A percentile compares a stretch with the other conserved stretches of the same genome.
These are phyloP conservation scores for Lochmaea capreae DNA, from an alignment of 2,888 invertebrate species.

Conservation along the genomic window DNA sequence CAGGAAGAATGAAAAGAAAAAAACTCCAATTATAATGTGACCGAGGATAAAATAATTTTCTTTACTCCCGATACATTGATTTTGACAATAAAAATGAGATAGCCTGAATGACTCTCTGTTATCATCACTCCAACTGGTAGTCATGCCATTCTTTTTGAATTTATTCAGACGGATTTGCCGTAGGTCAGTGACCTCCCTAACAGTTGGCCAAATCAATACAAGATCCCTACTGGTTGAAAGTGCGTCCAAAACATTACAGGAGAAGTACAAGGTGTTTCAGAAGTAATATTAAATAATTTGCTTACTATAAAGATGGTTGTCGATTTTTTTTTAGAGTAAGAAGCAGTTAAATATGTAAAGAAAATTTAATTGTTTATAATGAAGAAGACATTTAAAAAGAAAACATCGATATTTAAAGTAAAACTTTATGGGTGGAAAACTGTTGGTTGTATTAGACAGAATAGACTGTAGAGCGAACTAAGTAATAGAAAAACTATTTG, in stretches of 20 bases:
- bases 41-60: background rate
- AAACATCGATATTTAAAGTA: too few species aligned
- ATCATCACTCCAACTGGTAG: constrained; percentile 42
- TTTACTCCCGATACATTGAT: background rate
- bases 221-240: constrained; percentile 41
- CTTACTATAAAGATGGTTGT: constrained; percentile 19
- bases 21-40: too few species aligned
- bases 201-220: constrained; percentile 58
- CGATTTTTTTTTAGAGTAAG: background rate
- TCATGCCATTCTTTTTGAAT: constrained; percentile 57
- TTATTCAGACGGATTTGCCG: constrained; percentile 58
- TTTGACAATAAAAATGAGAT: constrained; percentile 13
- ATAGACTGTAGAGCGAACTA: too few species aligned
- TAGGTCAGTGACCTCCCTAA: constrained; percentile 58
- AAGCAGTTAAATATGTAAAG: background rate
- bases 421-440: too few species aligned
- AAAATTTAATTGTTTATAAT: too few species aligned
- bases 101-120: constrained; percentile 19
- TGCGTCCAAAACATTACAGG: constrained; percentile 40
- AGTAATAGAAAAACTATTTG: too few species aligned
- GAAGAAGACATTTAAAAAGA: too few species aligned
- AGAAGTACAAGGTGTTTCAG: constrained; percentile 27
- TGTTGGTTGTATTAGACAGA: too few species aligned
- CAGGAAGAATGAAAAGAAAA: too few species aligned
- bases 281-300: constrained; percentile 28